Evolutionary conservation across 2,797 vertebrate species (phyloP).

Genomic region (Alca torda): DNA sequence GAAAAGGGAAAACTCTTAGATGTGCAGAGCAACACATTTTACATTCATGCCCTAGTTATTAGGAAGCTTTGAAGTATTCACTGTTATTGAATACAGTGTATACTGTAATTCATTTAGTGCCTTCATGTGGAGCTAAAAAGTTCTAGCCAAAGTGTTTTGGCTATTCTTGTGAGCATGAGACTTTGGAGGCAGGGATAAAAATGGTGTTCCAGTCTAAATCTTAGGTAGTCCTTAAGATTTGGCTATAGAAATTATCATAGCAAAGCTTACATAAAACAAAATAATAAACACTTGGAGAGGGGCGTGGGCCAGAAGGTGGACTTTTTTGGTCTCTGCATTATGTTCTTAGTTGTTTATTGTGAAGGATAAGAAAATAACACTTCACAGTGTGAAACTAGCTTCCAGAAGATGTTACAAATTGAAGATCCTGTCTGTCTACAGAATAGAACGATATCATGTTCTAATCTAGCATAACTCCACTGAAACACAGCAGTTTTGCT

Average conservation of each 20-base stretch:
- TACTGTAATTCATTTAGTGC: slow-evolving; percentile 61
- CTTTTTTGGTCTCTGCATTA: not conserved
- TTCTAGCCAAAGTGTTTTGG: slow-evolving; percentile 32
- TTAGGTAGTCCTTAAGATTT: not conserved
- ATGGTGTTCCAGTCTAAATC: not conserved
- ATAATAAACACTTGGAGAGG: not conserved
- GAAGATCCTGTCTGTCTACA: not conserved
- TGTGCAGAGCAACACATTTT: slow-evolving; percentile 69
- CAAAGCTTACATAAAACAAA: not conserved
- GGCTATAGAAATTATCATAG: not conserved
- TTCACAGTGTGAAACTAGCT: not conserved
- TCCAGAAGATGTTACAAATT: not conserved
- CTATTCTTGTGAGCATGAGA: not conserved
- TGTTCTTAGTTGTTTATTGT: not conserved
- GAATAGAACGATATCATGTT: not conserved
- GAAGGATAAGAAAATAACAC: not conserved
- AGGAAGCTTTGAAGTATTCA: slow-evolving; percentile 65
- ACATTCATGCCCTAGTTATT: slow-evolving; percentile 71
- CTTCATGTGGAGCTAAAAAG: slow-evolving; percentile 54
- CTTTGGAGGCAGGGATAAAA: not conserved
- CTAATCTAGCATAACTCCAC: not conserved
- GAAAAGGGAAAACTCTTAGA: slow-evolving; percentile 68
- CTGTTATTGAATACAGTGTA: slow-evolving; percentile 60
- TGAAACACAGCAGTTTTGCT: not conserved
- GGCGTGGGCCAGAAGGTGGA: not conserved